Percentiles rank a stretch among this genome's conserved stretches.
phyloP scores from a whole-genome alignment of 2,113 vertebrate genomes.

The Caloenas nicobarica region DNA sequence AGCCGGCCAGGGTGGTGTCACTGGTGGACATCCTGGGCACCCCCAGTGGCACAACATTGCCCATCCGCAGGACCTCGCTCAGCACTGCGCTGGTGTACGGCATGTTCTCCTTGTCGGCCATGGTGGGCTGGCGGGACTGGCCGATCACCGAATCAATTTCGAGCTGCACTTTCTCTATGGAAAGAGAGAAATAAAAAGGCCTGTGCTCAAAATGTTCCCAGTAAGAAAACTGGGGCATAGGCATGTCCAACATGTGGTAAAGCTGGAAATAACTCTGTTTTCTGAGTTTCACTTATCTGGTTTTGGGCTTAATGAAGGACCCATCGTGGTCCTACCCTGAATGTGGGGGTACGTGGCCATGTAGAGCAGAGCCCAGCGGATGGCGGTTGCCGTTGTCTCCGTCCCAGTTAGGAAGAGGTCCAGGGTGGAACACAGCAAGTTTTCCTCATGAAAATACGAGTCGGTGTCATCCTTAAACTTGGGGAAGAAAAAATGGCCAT shows the following conservation, averaged over 20 bases:
- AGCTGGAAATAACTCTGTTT: not conserved
- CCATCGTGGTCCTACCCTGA: constrained; percentile 69
- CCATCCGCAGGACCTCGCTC: constrained; percentile 85
- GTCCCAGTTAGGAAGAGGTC: constrained; percentile 86
- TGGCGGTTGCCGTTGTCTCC: constrained; percentile 73
- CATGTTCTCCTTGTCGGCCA: constrained; percentile 77
- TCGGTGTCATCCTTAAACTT: constrained; percentile 46
- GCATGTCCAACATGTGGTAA: not conserved
- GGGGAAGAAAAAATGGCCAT: not conserved
- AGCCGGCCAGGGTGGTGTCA: constrained; percentile 76
- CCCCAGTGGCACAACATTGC: constrained; percentile 82
- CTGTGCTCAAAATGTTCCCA: not conserved
- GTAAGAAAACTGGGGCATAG: not conserved
- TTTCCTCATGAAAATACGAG: constrained; percentile 77
- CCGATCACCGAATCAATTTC: constrained; percentile 79
- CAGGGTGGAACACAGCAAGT: constrained; percentile 73
- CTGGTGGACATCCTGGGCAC: constrained; percentile 73
- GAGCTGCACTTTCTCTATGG: constrained; percentile 73
- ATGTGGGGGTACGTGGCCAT: constrained; percentile 79
- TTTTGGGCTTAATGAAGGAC: not conserved
- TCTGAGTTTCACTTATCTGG: not conserved
- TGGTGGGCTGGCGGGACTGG: constrained; percentile 62
- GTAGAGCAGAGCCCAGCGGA: constrained; percentile 84
- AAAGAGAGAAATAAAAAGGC: not conserved
- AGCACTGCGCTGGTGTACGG: constrained; percentile 84